phyloP scores from a whole-genome alignment of 1,140 invertebrate genomes.

The Anastrepha obliqua region DNA sequence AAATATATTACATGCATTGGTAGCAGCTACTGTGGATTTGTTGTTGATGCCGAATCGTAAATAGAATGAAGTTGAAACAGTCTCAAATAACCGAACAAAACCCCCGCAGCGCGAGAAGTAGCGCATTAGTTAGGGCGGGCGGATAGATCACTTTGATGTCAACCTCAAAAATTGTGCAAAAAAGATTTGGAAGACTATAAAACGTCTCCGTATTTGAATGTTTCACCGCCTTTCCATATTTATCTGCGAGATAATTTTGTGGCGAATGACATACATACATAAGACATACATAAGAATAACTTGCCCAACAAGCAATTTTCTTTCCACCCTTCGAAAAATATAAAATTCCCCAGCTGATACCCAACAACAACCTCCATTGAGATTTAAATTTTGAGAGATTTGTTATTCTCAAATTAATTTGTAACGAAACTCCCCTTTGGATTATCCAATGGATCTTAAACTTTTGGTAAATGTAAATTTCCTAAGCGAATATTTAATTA shows the following conservation, averaged over 20 bases:
- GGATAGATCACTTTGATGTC: neutral
- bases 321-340: neutral
- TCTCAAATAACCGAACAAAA: neutral
- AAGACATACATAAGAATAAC: too few species aligned
- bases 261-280: neutral
- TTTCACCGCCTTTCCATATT: neutral
- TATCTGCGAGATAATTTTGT: neutral
- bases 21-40: neutral
- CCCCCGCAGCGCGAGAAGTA: neutral
- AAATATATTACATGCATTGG: neutral
- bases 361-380: too few species aligned
- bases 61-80: neutral
- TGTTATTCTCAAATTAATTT: too few species aligned
- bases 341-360: too few species aligned
- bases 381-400: too few species aligned
- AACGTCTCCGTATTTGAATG: neutral
- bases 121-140: neutral
- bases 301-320: too few species aligned
- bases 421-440: too few species aligned
- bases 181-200: neutral
- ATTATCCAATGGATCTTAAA: too few species aligned
- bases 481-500: too few species aligned
- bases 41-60: neutral
- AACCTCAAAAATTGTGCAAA: neutral
- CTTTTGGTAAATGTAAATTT: too few species aligned